These are phyloP conservation scores for Bufo bufo DNA, from an alignment of 2,113 vertebrate species.

Conservation along the genomic window DNA sequence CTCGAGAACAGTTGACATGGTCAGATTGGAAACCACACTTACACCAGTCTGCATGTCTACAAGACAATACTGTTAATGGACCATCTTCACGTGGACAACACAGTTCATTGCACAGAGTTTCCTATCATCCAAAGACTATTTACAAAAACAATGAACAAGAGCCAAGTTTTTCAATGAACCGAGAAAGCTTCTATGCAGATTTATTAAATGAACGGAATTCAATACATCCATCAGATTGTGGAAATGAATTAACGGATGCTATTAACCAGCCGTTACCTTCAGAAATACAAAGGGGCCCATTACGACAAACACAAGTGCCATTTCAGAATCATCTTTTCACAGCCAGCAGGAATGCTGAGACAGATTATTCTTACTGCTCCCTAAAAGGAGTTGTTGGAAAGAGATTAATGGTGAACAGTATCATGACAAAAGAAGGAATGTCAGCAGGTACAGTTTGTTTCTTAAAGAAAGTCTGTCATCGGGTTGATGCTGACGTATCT, in stretches of 20 bases:
- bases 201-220: constrained; percentile 24
- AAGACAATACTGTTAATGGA: background rate
- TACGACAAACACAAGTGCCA: constrained; percentile 48
- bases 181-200: constrained; percentile 48
- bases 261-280: constrained; percentile 58
- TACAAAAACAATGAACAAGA: too few species aligned
- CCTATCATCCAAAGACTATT: constrained; percentile 51
- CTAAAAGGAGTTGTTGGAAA: constrained; percentile 62
- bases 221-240: constrained; percentile 33
- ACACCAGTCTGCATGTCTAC: background rate
- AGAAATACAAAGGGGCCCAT: constrained; percentile 56
- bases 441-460: constrained; percentile 64
- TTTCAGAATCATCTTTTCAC: constrained; percentile 50
- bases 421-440: constrained; percentile 48
- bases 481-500: too few species aligned
- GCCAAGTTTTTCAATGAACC: constrained; percentile 24
- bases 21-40: background rate
- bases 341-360: constrained; percentile 58
- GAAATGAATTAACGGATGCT: constrained; percentile 50
- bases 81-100: background rate
- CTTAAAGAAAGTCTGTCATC: too few species aligned
- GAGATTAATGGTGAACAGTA: constrained; percentile 52
- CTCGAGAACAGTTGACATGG: background rate
- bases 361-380: constrained; percentile 60
- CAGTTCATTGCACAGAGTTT: background rate